A percentile compares a stretch with the other conserved stretches of the same genome.
Evolutionary conservation across 2,888 invertebrate species (phyloP).

Genomic region (Harpalus rubripes): DNA sequence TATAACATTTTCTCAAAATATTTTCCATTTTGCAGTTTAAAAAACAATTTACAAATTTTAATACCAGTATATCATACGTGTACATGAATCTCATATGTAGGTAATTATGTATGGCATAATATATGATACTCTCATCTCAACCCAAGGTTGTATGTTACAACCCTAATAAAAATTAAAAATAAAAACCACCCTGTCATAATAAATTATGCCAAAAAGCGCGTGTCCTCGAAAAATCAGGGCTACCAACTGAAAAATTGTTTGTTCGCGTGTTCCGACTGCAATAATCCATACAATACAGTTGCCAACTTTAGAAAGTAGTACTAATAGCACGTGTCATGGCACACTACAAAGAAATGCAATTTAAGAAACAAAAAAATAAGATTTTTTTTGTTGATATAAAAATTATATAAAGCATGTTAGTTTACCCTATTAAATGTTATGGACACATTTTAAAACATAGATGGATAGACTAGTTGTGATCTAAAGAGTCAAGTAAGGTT

Average conservation of each 20-base stretch:
- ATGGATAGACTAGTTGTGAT: too few relatives aligned
- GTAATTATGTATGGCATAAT: background rate
- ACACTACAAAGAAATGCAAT: background rate
- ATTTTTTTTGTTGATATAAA: background rate
- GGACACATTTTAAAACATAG: too few relatives aligned
- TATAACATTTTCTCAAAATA: too few relatives aligned
- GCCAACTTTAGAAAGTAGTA: conserved; percentile 29
- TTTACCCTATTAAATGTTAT: too few relatives aligned
- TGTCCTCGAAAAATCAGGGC: conserved; percentile 29
- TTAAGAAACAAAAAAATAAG: background rate
- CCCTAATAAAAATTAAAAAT: conserved; percentile 51
- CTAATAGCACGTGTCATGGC: conserved; percentile 8
- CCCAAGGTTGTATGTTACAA: background rate
- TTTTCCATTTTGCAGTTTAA: too few relatives aligned
- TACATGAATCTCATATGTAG: background rate
- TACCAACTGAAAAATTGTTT: conserved; percentile 48
- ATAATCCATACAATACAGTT: conserved; percentile 36
- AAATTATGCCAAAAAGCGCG: conserved; percentile 35
- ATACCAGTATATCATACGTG: too few relatives aligned
- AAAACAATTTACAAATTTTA: too few relatives aligned
- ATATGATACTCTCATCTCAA: background rate
- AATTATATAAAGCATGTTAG: background rate
- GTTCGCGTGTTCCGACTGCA: conserved; percentile 24
- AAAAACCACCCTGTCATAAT: conserved; percentile 8
- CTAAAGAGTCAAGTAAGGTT: too few relatives aligned